Evolutionary conservation across 1,140 invertebrate species (phyloP).

Genomic region (Colletes gigas): DNA sequence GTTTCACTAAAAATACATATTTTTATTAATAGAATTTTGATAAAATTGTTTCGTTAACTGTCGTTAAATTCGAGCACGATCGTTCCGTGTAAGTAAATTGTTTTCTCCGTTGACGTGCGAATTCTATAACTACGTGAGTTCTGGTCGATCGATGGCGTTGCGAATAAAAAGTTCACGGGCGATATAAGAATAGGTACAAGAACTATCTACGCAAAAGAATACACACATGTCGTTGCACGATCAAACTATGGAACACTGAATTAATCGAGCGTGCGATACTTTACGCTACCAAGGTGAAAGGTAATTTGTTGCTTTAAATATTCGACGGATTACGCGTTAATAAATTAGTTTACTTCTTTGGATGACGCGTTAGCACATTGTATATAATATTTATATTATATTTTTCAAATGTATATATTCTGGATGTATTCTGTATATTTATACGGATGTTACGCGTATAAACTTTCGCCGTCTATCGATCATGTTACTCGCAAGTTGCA

Average conservation of each 20-base stretch:
- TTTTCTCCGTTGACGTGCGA: constrained; percentile 22
- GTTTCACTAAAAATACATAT: no score
- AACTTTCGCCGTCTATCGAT: constrained; percentile 33
- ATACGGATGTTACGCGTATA: no score
- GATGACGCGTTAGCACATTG: no score
- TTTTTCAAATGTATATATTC: no score
- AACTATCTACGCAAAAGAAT: constrained; percentile 21
- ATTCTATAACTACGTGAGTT: constrained; percentile 32
- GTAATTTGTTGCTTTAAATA: neutral
- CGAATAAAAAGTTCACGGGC: constrained; percentile 60
- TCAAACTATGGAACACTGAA: constrained; percentile 7
- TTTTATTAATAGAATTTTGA: no score
- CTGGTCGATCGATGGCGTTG: constrained; percentile 45
- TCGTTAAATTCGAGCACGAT: neutral
- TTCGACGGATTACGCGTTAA: no score
- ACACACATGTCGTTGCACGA: constrained; percentile 33
- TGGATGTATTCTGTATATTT: no score
- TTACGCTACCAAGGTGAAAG: neutral
- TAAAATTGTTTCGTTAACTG: no score
- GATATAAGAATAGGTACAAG: constrained; percentile 40
- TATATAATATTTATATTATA: no score
- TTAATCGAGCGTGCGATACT: neutral
- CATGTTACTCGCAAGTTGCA: constrained; percentile 28
- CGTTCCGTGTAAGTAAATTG: constrained; percentile 34
- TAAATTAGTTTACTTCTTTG: no score